Conservation (phyloP, 2,113 vertebrate genomes). For the Eulacestoma nigropectus region DNA sequence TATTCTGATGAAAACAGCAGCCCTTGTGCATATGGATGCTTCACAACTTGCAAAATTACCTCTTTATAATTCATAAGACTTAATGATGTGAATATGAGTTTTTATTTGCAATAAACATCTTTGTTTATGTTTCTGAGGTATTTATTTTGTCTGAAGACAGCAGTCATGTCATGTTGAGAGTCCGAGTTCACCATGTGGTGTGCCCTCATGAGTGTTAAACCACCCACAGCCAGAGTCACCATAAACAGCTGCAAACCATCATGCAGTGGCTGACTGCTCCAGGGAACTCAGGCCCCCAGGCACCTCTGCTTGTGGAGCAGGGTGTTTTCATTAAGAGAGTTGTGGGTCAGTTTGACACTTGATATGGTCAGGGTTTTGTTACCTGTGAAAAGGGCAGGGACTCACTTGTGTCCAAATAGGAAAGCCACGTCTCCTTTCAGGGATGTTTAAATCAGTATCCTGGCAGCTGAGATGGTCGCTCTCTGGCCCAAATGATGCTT, state of each 20-base stretch:
- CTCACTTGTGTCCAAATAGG: background rate
- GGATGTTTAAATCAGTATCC: background rate
- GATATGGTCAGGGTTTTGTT: background rate
- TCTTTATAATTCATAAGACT: conserved; percentile 18
- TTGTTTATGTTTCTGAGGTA: conserved; percentile 15
- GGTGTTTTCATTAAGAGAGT: background rate
- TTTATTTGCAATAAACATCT: conserved; percentile 50
- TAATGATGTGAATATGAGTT: conserved; percentile 35
- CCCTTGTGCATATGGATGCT: background rate
- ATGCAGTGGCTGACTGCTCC: background rate
- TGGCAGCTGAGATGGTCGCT: background rate
- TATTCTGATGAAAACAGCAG: background rate
- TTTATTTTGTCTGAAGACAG: conserved; percentile 2
- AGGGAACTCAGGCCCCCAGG: background rate
- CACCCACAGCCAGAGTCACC: background rate
- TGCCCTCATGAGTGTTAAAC: background rate
- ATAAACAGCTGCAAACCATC: background rate
- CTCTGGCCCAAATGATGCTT: background rate
- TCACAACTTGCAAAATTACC: background rate
- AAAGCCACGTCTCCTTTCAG: background rate
- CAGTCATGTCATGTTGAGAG: background rate
- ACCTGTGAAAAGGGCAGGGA: background rate
- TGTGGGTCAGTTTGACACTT: background rate
- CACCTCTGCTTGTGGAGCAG: background rate
- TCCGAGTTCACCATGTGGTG: background rate